These are phyloP conservation scores for Meloidogyne chitwoodi DNA, from an alignment of 1,140 invertebrate species.

Conservation along the genomic window DNA sequence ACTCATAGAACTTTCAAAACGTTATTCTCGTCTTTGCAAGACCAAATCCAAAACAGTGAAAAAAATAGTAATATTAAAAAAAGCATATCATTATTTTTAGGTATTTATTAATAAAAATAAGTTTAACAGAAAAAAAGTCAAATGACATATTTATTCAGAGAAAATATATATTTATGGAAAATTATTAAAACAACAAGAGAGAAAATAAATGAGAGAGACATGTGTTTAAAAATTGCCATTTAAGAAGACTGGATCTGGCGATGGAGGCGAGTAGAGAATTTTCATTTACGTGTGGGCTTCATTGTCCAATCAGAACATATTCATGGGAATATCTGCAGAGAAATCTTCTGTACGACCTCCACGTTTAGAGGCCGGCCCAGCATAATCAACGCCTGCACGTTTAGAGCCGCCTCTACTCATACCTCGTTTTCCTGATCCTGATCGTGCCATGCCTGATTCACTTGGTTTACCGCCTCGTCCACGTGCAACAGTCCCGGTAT, in stretches of 20 bases:
- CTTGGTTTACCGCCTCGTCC: slow-evolving; percentile 24
- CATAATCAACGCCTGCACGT: slow-evolving; percentile 33
- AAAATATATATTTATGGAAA: neutral
- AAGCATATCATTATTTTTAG: too few relatives aligned
- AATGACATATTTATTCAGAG: neutral
- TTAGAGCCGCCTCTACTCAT: slow-evolving; percentile 23
- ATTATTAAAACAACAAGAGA: slow-evolving; percentile 5
- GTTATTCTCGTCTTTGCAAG: too few relatives aligned
- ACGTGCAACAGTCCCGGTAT: slow-evolving; percentile 16
- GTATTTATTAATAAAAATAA: neutral
- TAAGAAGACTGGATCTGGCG: neutral
- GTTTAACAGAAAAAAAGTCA: neutral
- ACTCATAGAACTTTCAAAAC: too few relatives aligned
- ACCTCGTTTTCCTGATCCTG: slow-evolving; percentile 36
- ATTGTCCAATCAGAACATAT: slow-evolving; percentile 28
- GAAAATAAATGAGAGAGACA: neutral
- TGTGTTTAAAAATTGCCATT: neutral
- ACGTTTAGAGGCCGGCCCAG: slow-evolving; percentile 54
- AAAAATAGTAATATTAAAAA: too few relatives aligned
- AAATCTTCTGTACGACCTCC: slow-evolving; percentile 39
- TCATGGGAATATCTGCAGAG: slow-evolving; percentile 29
- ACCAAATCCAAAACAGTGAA: too few relatives aligned
- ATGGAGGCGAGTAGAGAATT: neutral
- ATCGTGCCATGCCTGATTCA: slow-evolving; percentile 21
- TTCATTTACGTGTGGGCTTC: neutral